Percentiles rank a stretch among this genome's conserved stretches.
Conservation (phyloP, 2,113 vertebrate genomes). For the Falcunculus frontatus region DNA sequence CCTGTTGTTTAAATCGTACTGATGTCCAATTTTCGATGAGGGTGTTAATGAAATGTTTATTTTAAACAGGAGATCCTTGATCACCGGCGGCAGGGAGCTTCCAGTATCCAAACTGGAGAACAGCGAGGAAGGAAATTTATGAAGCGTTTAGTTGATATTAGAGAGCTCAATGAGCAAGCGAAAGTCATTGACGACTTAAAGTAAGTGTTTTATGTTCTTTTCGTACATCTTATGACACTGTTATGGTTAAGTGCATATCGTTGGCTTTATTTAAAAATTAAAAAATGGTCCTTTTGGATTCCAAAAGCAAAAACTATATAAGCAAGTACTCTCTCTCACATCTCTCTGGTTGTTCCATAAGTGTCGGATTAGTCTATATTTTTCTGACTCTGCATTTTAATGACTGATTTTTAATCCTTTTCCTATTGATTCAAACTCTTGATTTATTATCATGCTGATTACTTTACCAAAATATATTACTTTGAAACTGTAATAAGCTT, state of each 20-base stretch:
- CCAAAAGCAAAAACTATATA: background rate
- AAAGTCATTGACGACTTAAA: constrained; percentile 98
- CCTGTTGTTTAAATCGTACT: background rate
- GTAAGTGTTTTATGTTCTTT: constrained; percentile 68
- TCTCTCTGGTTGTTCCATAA: background rate
- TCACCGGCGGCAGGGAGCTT: constrained; percentile 77
- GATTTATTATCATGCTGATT: background rate
- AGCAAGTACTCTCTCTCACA: background rate
- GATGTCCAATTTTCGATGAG: background rate
- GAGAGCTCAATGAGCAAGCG: constrained; percentile 97
- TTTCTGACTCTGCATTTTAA: background rate
- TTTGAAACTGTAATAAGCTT: background rate
- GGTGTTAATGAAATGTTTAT: background rate
- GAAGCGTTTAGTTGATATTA: constrained; percentile 93
- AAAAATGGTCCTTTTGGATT: background rate
- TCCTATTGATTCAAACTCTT: background rate
- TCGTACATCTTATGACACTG: background rate
- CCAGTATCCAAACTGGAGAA: constrained; percentile 80
- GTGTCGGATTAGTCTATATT: background rate
- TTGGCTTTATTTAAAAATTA: background rate
- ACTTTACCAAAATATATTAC: background rate
- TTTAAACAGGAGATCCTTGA: constrained; percentile 84
- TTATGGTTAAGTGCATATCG: background rate
- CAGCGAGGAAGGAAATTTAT: constrained; percentile 86
- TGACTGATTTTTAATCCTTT: background rate